Conservation (phyloP, 2,888 invertebrate species). For the Trachelus iudaicus region DNA sequence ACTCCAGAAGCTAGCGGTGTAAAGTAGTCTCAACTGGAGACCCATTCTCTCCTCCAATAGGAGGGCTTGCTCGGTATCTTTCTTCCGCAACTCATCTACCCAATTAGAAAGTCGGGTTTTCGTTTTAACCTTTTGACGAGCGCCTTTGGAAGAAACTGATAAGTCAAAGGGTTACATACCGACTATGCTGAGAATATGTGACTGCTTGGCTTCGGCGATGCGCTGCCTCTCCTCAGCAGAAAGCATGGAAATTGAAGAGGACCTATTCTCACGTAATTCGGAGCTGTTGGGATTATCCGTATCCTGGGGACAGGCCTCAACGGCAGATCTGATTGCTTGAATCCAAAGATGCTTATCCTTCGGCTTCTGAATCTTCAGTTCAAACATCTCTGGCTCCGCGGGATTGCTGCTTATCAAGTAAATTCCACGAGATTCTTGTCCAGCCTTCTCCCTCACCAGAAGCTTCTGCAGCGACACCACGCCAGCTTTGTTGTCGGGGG, state of each 20-base stretch:
- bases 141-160: not conserved
- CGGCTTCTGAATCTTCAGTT: conserved; percentile 86
- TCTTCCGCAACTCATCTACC: conserved; percentile 84
- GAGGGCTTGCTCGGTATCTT: conserved; percentile 87
- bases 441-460: conserved; percentile 93
- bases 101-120: not conserved
- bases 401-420: conserved; percentile 95
- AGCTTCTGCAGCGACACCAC: conserved; percentile 93
- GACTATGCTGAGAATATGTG: conserved; percentile 83
- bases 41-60: conserved; percentile 91
- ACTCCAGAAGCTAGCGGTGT: conserved; percentile 70
- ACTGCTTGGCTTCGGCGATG: conserved; percentile 80
- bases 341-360: conserved; percentile 94
- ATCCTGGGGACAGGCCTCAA: conserved; percentile 86
- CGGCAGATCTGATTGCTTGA: conserved; percentile 85
- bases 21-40: conserved; percentile 81
- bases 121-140: not conserved
- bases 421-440: conserved; percentile 87
- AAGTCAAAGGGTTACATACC: conserved; percentile 68
- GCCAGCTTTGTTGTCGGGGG: conserved; percentile 95
- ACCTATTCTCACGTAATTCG: conserved; percentile 50
- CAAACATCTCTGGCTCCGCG: conserved; percentile 95
- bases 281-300: conserved; percentile 73
- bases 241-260: conserved; percentile 53
- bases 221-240: conserved; percentile 82